Base-by-base conservation (phyloP, 2,888 invertebrate species). In the Hirtodrosophila alboralis region DNA sequence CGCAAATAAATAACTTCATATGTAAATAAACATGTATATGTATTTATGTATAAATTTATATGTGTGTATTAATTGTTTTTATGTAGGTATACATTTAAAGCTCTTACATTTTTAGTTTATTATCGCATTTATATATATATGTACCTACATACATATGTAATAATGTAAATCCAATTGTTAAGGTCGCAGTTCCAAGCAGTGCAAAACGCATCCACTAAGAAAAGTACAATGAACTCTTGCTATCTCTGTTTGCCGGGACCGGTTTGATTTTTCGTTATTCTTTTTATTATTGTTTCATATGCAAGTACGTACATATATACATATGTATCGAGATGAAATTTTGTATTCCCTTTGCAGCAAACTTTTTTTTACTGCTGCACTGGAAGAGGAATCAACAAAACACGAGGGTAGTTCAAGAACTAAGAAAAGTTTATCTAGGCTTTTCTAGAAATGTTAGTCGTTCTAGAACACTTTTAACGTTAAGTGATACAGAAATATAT, bases 141-240 rank as follows among this genome's bases (percentile, higher is more conserved):
- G 18, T 4, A 21, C 3, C 18, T 21, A 5, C 18, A 21, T 12
- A n/a, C n/a, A n/a, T n/a, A n/a, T n/a, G n/a, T n/a, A n/a, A n/a
- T n/a, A n/a, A n/a, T 5, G 44, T 13, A 38, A 36, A 33, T 41
- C 8, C 4, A 41, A 37, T 41, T 45, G 21, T 21, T 33, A 33
- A n/a, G 21, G n/a, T 38, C 5, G 18, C n/a, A 30, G 16, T 13
- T 44, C 3, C 4, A 31, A 8, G 8, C 13, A 31, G 13, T 27
- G 36, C 44, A 49, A 51, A 54, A 21, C 14, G 31, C 49, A 61
- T 41, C 10, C 26, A 41, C 12, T 12, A 28, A 45, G 23, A 45
- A 30, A 56, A 59, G 84, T 73, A 48, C 77, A 77, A 59, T 84
- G 81, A 84, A 84, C 77, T 63, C 47, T 23, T 41, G 49, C 49